Conservation (phyloP, 2,113 vertebrate genomes). For the Poeciliopsis retropinna region DNA sequence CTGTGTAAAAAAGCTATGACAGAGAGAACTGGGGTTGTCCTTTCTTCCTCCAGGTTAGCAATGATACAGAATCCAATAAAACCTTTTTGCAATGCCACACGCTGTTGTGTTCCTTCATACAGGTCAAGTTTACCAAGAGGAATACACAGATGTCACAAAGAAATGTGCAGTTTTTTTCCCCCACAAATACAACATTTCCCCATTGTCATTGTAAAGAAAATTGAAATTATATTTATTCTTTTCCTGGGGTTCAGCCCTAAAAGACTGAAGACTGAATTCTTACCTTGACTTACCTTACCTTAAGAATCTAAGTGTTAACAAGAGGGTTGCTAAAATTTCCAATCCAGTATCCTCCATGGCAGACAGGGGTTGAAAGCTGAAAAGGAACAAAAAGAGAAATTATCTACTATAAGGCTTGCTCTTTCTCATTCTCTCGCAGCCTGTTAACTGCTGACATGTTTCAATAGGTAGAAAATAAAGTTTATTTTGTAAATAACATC, state of each 20-base stretch:
- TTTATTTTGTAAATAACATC: too few species aligned
- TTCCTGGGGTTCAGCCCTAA: background rate
- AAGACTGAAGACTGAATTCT: too few species aligned
- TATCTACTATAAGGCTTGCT: too few species aligned
- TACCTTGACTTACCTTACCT: too few species aligned
- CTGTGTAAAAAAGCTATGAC: background rate
- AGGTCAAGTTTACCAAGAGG: background rate
- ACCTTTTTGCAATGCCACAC: background rate
- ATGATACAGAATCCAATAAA: background rate
- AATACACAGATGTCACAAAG: background rate
- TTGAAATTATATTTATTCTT: background rate
- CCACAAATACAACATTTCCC: background rate
- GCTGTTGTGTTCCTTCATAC: background rate
- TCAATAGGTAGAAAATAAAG: too few species aligned
- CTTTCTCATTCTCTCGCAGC: too few species aligned
- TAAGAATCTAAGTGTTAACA: too few species aligned
- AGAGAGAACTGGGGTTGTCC: background rate
- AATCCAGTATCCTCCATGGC: too few species aligned
- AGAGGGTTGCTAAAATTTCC: too few species aligned
- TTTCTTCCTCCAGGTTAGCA: background rate
- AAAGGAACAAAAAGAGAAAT: too few species aligned
- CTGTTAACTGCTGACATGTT: too few species aligned
- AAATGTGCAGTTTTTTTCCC: background rate
- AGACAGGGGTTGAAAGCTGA: too few species aligned
- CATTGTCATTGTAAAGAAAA: background rate